These are phyloP conservation scores for Brassicogethes aeneus DNA, from an alignment of 2,888 invertebrate genomes.

Conservation along the genomic window DNA sequence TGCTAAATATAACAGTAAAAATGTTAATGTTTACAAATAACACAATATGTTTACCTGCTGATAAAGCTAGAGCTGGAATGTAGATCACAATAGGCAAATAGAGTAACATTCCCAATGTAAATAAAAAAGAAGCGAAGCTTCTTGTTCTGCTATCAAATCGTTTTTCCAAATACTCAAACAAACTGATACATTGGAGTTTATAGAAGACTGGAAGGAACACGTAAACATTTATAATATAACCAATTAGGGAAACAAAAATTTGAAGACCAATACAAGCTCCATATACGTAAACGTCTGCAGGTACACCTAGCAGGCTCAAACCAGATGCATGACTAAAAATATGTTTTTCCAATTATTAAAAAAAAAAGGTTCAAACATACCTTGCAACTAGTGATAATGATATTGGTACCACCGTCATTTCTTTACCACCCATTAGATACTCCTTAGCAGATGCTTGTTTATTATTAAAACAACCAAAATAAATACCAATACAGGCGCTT, in stretches of 20 bases:
- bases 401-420: conserved; percentile 66
- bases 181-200: conserved; percentile 59
- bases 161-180: conserved; percentile 58
- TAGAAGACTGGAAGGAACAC: conserved; percentile 59
- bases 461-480: conserved; percentile 49
- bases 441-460: conserved; percentile 56
- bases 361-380: conserved; percentile 41
- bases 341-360: background rate
- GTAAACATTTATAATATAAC: conserved; percentile 30
- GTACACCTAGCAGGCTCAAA: conserved; percentile 63
- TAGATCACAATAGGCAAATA: conserved; percentile 60
- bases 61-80: conserved; percentile 60
- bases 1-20: conserved; percentile 42
- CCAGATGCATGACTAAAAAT: conserved; percentile 60
- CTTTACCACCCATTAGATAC: conserved; percentile 62
- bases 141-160: conserved; percentile 53
- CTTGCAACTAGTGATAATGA: conserved; percentile 66
- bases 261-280: conserved; percentile 55
- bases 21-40: background rate
- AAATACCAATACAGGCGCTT: conserved; percentile 50
- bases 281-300: conserved; percentile 64
- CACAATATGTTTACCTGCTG: conserved; percentile 46
- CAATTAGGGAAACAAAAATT: conserved; percentile 36
- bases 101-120: conserved; percentile 50
- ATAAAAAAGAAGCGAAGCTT: conserved; percentile 51